A percentile compares a stretch with the other conserved stretches of the same genome.
Evolutionary conservation across 2,888 invertebrate genomes (phyloP).

Genomic region (Drosophila neonasuta): DNA sequence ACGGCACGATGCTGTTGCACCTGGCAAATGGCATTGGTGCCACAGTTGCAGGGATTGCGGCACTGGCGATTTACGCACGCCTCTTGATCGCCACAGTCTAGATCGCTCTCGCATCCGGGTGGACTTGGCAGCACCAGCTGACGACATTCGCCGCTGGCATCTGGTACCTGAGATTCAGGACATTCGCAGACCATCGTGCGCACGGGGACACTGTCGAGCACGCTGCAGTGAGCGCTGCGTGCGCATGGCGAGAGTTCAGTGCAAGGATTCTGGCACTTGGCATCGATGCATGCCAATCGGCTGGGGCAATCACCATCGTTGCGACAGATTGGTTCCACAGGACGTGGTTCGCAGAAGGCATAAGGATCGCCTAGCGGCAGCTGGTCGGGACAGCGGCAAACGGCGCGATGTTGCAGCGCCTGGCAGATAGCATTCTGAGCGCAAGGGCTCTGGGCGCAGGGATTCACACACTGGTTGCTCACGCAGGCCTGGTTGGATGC

Average conservation of each 20-base stretch:
- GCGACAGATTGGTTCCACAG: conserved; percentile 86
- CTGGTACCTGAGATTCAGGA: conserved; percentile 92
- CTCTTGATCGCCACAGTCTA: conserved; percentile 89
- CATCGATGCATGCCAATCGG: conserved; percentile 90
- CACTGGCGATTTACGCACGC: conserved; percentile 94
- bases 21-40: conserved; percentile 90
- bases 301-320: conserved; percentile 91
- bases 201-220: conserved; percentile 92
- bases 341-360: conserved; percentile 87
- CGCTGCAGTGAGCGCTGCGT: conserved; percentile 89
- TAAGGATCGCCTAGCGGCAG: conserved; percentile 91
- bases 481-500: conserved; percentile 89
- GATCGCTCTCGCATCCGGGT: conserved; percentile 90
- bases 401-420: conserved; percentile 90
- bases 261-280: conserved; percentile 91
- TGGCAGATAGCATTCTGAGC: conserved; percentile 92
- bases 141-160: conserved; percentile 90
- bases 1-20: conserved; percentile 92
- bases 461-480: conserved; percentile 89
- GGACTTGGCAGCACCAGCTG: conserved; percentile 87
- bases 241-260: conserved; percentile 89
- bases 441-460: conserved; percentile 90
- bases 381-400: conserved; percentile 91
- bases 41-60: conserved; percentile 93
- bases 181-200: conserved; percentile 94